Evolutionary conservation across 2,888 invertebrate genomes (phyloP), one percentile per base, ranked within the genome.

Genomic region (Eristalis arbustorum): DNA sequence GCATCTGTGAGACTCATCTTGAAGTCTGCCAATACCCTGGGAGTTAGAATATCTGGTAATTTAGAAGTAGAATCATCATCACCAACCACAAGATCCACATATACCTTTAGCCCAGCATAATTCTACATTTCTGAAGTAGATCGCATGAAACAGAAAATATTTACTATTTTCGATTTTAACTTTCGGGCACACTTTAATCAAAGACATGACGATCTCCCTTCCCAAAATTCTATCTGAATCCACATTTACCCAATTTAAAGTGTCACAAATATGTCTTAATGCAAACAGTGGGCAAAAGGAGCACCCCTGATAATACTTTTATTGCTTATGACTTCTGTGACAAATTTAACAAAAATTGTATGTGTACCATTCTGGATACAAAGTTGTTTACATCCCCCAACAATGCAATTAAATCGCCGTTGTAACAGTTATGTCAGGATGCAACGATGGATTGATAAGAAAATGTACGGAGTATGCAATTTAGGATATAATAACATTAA

Each of bases 401-500:
- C 69, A 73, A 57, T 69, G 69, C 69, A 82, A 85, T 85, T 74
- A 66, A 66, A 61, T 64, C 68, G 73, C 72, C 61, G 59, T 66
- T 66, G 57, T 64, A 63, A 74, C 71, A 25, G 42, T 22, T 37
- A 69, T 28, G 28, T 56, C 3, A 13, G 25, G 59, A 59, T 25
- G 59, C 59, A 59, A 11, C 4, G 42, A 73, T 63, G 68, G 84
- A 64, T 73, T 61, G 87, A 87, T 87, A 87, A 79, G 69, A 34
- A 87, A 79, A 79, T 83, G 67, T 63, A 37, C 63, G 74, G 67
- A 83, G 56, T 74, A 75, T 83, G 74, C 34, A 74, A 83, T 83
- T 79, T 74, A 59, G 49, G 62, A 72, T 82, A 59, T 87, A 83
- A 87, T 83, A 87, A 83, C 83, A 87, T 79, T 87, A 87, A 87